Base-by-base conservation (phyloP, 2,113 vertebrate species). In the Calonectris borealis region DNA sequence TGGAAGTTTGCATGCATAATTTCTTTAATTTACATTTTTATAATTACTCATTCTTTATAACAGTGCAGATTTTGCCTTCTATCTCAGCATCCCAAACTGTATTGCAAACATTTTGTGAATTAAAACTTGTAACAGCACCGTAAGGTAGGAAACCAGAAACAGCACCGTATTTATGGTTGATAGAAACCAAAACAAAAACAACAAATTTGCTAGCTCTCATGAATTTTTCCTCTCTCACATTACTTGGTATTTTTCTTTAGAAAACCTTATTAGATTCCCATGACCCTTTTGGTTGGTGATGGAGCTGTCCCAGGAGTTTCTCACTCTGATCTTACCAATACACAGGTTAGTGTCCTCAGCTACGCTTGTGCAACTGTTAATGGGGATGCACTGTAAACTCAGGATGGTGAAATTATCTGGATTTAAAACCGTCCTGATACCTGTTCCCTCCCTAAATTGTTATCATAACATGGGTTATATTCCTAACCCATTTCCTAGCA, bases 1-100 rank as follows among this genome's bases (percentile, higher is more conserved):
- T 84, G 77, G 51, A 96, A 64, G 11, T 60, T 93, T 86, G 38
- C 2, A 9, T 78, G 61, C 36, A 65, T 91, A 84, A 91, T 94
- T 88, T 81, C 40, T 88, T 79, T 82, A 82, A 92, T 95, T 94
- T 94, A 65, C 40, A 42, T 64, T 82, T 92, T 79, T 84, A 72
- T 57, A 88, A 76, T 79, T 27, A 49, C 38, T 83, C 16, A 19
- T 93, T 84, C 57, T 76, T 93, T 88, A 46, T 42, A 92, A 34
- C 11, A 69, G 36, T 40, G 42, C 16, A 36, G 29, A 57, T 82
- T 93, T 88, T 86, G 22, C 32, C 22, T 90, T 88, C 60, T 90
- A 8, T 64, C 38, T 90, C 36, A 68, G 34, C 61, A 69, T 79
- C 31, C 27, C 49, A 44, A 90, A 83, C 16, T 38, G 16, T 12